These are phyloP conservation scores for Phyto melanocephala DNA, from an alignment of 2,888 invertebrate genomes.

Conservation along the genomic window DNA sequence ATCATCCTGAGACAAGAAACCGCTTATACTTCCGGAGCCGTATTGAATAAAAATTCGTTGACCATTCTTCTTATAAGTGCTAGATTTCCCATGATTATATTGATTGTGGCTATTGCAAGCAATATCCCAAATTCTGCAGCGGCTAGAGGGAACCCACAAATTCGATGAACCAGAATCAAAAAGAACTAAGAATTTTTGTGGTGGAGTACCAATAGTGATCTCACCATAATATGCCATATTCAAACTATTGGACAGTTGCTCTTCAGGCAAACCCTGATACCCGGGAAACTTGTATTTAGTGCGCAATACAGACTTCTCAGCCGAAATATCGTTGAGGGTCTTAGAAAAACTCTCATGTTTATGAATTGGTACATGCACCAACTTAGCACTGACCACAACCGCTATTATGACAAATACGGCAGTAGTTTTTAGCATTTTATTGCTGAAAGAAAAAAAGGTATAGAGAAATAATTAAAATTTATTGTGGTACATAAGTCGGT, in stretches of 20 bases:
- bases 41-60: conserved; percentile 94
- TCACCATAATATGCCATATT: conserved; percentile 97
- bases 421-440: conserved; percentile 46
- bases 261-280: neutral
- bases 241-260: conserved; percentile 75
- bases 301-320: conserved; percentile 63
- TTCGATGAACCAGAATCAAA: conserved; percentile 96
- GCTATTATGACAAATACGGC: conserved; percentile 67
- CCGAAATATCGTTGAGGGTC: conserved; percentile 56
- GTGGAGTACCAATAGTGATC: conserved; percentile 93
- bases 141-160: conserved; percentile 98
- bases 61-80: conserved; percentile 90
- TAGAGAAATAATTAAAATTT: too few relatives aligned
- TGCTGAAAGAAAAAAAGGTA: too few relatives aligned
- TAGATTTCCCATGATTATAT: conserved; percentile 92
- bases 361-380: conserved; percentile 70
- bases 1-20: conserved; percentile 93
- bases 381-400: conserved; percentile 68
- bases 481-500: too few relatives aligned
- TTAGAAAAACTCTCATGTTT: conserved; percentile 69
- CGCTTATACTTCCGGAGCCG: conserved; percentile 95
- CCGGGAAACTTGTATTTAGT: conserved; percentile 57
- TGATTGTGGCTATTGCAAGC: conserved; percentile 96
- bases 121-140: conserved; percentile 92
- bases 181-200: conserved; percentile 94